Percentiles rank a stretch among this genome's conserved stretches.
Conservation (phyloP, 2,113 vertebrate genomes). For the Dinomys branickii region DNA sequence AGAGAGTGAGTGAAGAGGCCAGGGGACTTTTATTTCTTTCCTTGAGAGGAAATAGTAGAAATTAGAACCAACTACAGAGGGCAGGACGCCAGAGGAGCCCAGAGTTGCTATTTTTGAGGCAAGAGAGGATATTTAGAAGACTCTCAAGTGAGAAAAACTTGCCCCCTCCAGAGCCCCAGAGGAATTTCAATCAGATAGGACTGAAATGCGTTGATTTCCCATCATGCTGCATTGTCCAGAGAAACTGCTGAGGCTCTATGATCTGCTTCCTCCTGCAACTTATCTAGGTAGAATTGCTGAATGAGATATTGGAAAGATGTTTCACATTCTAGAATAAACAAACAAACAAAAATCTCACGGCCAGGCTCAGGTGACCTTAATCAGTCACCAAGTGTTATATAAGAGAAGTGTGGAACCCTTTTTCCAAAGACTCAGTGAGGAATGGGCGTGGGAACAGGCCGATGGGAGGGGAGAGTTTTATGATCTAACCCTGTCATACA, state of each 20-base stretch:
- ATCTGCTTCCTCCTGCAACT: background rate
- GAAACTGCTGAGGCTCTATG: background rate
- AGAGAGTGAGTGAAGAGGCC: background rate
- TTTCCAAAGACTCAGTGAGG: background rate
- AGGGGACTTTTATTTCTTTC: background rate
- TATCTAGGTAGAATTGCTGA: background rate
- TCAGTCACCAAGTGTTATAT: rapidly evolving
- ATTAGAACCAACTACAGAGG: background rate
- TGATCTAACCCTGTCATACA: background rate
- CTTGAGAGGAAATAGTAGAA: background rate
- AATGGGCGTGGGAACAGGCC: background rate
- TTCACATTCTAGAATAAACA: background rate
- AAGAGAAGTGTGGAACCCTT: background rate
- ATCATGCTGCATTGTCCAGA: background rate
- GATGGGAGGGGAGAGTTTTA: background rate
- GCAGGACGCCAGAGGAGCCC: background rate
- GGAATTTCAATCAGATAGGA: background rate
- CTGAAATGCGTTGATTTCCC: background rate
- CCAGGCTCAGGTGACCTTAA: background rate
- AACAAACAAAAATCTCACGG: background rate
- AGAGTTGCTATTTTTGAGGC: background rate
- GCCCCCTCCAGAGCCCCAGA: no score
- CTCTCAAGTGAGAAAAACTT: background rate
- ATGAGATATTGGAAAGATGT: background rate
- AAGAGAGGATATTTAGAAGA: background rate